Base-by-base conservation (phyloP, 2,113 vertebrate species). In the Oryzias melastigma region DNA sequence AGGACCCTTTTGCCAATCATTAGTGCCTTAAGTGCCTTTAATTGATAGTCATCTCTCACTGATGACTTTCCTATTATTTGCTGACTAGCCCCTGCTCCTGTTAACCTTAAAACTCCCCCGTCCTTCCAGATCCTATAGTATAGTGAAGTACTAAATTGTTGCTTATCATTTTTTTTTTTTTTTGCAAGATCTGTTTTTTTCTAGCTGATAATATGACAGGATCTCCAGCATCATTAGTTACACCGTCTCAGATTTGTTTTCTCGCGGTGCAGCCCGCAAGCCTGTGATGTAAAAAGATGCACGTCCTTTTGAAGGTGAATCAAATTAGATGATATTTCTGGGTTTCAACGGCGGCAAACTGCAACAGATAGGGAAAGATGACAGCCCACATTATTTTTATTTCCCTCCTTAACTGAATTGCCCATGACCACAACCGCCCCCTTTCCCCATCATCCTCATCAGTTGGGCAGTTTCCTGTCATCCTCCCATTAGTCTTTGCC, bases 1-100 rank as follows among this genome's bases (percentile, higher is more conserved):
- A 92, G 70, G 65, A 78, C 71, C 72, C 75, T 72, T 88, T 87
- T 85, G 71, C 83, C 85, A 83, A 84, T 88, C 88, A 88, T 92
- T 91, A 91, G 69, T 25, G 51, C 75, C 77, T 55, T 92, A 91
- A 92, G 90, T 91, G 89, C 81, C 82, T 84, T 86, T 91, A 91
- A 92, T 90, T 90, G 88, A 90, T 77, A 75, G 82, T 85, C 89
- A 87, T 90, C 83, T 85, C 87, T 87, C 80, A 87, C 83, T 80
- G 79, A 87, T 86, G 80, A 89, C 85, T 85, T 83, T 88, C 65
- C 77, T 77, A 87, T 83, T 85, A 85, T 87, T 68, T 73, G 77
- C 86, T 82, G 86, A 86, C 75, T 78, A 75, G 73, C 66, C 55
- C 19, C 62, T 77, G 81, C 63, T 57, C 75, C 75, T 73, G 75